These are phyloP conservation scores for Pristis pectinata DNA, from an alignment of 2,797 vertebrate genomes.

Conservation along the genomic window DNA sequence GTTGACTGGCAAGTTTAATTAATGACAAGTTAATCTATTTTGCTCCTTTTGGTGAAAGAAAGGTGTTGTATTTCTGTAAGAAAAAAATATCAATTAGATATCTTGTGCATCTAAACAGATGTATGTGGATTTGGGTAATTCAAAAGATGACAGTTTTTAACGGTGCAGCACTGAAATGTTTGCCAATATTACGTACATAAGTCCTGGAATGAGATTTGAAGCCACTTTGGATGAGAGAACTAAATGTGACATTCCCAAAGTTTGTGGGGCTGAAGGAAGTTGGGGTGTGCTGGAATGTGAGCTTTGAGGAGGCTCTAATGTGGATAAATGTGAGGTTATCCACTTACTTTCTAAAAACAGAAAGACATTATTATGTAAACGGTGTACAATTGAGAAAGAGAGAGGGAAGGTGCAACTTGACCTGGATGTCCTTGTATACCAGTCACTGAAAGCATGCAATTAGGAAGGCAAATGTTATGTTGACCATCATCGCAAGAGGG, in stretches of 20 bases:
- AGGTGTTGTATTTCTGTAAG: background rate
- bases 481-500: background rate
- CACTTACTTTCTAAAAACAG: too few species aligned
- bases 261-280: too few species aligned
- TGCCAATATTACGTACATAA: background rate
- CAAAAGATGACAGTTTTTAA: background rate
- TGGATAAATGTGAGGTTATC: too few species aligned
- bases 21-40: background rate
- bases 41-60: background rate
- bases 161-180: background rate
- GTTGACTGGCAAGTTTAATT: background rate
- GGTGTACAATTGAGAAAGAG: too few species aligned
- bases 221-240: background rate
- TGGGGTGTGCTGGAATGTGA: too few species aligned
- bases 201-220: background rate
- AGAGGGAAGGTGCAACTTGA: too few species aligned
- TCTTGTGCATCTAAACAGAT: background rate
- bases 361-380: too few species aligned
- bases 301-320: too few species aligned
- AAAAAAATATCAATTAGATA: background rate
- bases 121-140: background rate
- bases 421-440: too few species aligned
- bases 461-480: background rate
- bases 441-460: too few species aligned
- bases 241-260: too few species aligned